phyloP scores from a whole-genome alignment of 2,888 invertebrate species.

The Luffia ferchaultella region DNA sequence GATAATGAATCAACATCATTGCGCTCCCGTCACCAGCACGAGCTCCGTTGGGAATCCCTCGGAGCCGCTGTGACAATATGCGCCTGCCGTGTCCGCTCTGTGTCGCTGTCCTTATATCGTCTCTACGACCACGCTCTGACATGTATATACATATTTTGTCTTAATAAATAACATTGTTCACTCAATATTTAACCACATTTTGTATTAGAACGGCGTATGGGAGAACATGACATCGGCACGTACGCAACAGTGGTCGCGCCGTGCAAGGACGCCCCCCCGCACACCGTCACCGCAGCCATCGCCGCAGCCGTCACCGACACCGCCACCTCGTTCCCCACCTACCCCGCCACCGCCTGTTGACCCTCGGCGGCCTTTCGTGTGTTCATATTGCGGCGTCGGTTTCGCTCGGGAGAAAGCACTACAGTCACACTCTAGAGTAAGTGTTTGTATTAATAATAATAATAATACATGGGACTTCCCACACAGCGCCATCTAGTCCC shows the following conservation, averaged over 20 bases:
- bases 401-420: slow-evolving; percentile 85
- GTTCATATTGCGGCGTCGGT: slow-evolving; percentile 77
- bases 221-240: slow-evolving; percentile 62
- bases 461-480: no score
- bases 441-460: no score
- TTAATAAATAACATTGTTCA: no score
- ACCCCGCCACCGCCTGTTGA: slow-evolving; percentile 52
- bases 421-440: slow-evolving; percentile 75
- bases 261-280: slow-evolving; percentile 16
- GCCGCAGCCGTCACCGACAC: slow-evolving; percentile 26
- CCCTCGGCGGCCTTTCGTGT: slow-evolving; percentile 81
- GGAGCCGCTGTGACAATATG: no score
- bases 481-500: no score
- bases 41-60: no score
- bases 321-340: slow-evolving; percentile 22
- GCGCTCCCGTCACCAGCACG: no score
- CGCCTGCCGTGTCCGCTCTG: no score
- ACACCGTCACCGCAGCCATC: slow-evolving; percentile 23
- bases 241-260: slow-evolving; percentile 56
- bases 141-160: no score
- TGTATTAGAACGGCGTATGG: slow-evolving; percentile 38
- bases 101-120: no score
- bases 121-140: no score
- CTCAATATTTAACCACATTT: background rate
- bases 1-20: no score